Evolutionary conservation across 2,888 invertebrate genomes (phyloP).

Genomic region (Drosophila yooni): DNA sequence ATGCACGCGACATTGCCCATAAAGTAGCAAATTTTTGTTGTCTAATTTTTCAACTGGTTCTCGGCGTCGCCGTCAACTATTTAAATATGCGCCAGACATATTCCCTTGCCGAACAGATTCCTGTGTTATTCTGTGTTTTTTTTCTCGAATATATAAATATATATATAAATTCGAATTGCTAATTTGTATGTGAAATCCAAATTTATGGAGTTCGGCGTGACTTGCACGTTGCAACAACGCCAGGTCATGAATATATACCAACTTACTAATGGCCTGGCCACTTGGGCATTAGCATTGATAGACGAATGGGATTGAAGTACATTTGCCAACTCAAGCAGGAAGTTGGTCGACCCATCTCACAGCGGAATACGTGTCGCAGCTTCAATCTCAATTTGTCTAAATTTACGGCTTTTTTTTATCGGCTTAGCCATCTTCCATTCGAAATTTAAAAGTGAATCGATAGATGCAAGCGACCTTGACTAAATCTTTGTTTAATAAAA

Average conservation of each 20-base stretch:
- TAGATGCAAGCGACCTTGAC: background rate
- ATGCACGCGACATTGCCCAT: constrained; percentile 71
- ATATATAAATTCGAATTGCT: constrained; percentile 12
- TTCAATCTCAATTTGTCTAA: background rate
- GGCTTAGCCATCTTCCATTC: background rate
- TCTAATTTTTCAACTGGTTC: constrained; percentile 72
- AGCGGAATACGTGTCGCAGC: background rate
- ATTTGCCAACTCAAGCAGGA: constrained; percentile 13
- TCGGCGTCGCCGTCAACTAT: constrained; percentile 21
- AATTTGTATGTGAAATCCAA: constrained; percentile 35
- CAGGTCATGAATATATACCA: constrained; percentile 15
- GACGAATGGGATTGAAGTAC: background rate
- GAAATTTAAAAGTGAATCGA: background rate
- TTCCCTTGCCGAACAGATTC: constrained; percentile 24
- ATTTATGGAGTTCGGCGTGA: constrained; percentile 51
- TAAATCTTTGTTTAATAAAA: background rate
- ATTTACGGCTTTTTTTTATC: constrained; percentile 1
- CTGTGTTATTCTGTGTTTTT: constrained; percentile 34
- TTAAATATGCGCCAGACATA: constrained; percentile 65
- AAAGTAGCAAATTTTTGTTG: constrained; percentile 53
- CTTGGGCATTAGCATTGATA: constrained; percentile 5
- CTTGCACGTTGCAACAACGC: constrained; percentile 8
- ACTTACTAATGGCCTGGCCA: background rate
- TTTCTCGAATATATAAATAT: constrained; percentile 12
- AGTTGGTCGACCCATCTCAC: background rate